Evolutionary conservation across 1,140 invertebrate species (phyloP).

Genomic region (Anastrepha ludens): DNA sequence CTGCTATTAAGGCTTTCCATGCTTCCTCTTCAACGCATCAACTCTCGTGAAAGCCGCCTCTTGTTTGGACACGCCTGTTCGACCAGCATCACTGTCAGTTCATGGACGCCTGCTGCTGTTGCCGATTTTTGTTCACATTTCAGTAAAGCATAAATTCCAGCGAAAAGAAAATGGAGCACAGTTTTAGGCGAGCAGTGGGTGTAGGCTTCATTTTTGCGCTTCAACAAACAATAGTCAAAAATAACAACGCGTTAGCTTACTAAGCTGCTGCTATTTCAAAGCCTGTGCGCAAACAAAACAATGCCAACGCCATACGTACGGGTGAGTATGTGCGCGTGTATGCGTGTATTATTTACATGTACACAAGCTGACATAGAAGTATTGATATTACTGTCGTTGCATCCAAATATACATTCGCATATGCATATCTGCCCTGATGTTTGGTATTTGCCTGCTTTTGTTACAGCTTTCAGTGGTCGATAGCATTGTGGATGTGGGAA

Average conservation of each 20-base stretch:
- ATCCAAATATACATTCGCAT: neutral
- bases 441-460: neutral
- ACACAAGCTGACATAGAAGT: neutral
- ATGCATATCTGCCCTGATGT: neutral
- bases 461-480: neutral
- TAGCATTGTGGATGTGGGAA: neutral
- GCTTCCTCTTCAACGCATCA: neutral
- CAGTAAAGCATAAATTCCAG: neutral
- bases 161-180: neutral
- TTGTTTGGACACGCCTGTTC: slow-evolving; percentile 40
- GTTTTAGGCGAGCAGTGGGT: neutral
- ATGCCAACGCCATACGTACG: neutral
- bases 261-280: slow-evolving; percentile 45
- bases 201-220: slow-evolving; percentile 28
- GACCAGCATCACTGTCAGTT: slow-evolving; percentile 37
- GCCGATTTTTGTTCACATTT: slow-evolving; percentile 22
- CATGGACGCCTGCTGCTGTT: neutral
- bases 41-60: neutral
- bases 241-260: slow-evolving; percentile 34
- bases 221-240: slow-evolving; percentile 41
- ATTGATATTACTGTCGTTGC: slow-evolving; percentile 18
- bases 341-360: slow-evolving; percentile 18
- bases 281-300: neutral
- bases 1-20: neutral
- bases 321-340: neutral